A percentile compares a stretch with the other conserved stretches of the same genome.
phyloP scores from a whole-genome alignment of 2,113 vertebrate species.

The Saguinus imperator region DNA sequence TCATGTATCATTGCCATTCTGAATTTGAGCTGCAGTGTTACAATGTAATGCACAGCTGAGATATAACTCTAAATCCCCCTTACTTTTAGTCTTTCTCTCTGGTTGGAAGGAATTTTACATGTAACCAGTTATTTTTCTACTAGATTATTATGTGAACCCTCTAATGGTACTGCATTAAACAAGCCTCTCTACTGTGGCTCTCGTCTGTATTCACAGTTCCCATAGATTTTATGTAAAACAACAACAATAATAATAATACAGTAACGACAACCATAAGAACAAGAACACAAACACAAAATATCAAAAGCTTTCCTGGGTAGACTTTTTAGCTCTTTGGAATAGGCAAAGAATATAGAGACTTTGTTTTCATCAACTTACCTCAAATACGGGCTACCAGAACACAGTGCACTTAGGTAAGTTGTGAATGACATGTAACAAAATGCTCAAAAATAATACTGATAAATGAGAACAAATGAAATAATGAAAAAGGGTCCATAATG shows the following conservation, averaged over 20 bases:
- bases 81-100: neutral
- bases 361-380: conserved; percentile 55
- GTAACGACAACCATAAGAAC: conserved; percentile 21
- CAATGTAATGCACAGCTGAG: neutral
- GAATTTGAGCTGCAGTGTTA: neutral
- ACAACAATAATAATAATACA: conserved; percentile 34
- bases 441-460: conserved; percentile 70
- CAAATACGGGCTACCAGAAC: conserved; percentile 38
- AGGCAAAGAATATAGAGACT: conserved; percentile 61
- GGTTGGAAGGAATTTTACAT: neutral
- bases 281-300: conserved; percentile 44
- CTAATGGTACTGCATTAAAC: neutral
- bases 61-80: neutral
- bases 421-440: conserved; percentile 52
- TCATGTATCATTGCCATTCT: neutral
- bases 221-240: conserved; percentile 52
- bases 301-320: conserved; percentile 66
- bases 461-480: conserved; percentile 61
- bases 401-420: conserved; percentile 27
- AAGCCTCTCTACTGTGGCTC: conserved; percentile 24
- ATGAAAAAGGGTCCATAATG: conserved; percentile 21
- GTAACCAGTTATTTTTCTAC: conserved; percentile 6
- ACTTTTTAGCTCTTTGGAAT: conserved; percentile 71
- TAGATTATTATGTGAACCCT: neutral
- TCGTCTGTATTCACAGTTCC: conserved; percentile 65